These are phyloP conservation scores for Ophraella communa DNA, from an alignment of 2,888 invertebrate genomes.

Conservation along the genomic window DNA sequence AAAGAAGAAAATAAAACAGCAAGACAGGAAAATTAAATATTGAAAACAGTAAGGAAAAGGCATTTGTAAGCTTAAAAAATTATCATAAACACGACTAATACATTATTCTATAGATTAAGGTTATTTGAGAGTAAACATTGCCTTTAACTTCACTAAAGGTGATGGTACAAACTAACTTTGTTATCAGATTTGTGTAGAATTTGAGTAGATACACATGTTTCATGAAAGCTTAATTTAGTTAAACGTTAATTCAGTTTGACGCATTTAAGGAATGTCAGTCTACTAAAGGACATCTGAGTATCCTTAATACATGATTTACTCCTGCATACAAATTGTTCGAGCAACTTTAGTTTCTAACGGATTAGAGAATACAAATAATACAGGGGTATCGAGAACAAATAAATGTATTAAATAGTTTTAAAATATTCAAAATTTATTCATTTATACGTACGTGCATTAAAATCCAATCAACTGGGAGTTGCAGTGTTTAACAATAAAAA, in stretches of 20 bases:
- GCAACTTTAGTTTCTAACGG: background rate
- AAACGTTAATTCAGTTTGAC: background rate
- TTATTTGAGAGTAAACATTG: background rate
- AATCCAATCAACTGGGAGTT: too few species aligned
- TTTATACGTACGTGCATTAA: too few species aligned
- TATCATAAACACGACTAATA: background rate
- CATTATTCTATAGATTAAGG: background rate
- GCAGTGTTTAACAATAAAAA: too few species aligned
- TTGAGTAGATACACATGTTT: constrained; percentile 4
- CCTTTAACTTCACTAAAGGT: background rate
- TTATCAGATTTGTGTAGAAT: constrained; percentile 2
- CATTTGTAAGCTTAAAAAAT: too few species aligned
- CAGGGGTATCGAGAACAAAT: too few species aligned
- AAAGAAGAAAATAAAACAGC: too few species aligned
- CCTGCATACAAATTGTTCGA: background rate
- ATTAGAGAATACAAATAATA: too few species aligned
- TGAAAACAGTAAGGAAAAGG: background rate
- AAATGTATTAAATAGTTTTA: too few species aligned
- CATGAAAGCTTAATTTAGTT: background rate
- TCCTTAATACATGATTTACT: too few species aligned
- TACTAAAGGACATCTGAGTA: background rate
- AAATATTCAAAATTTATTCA: too few species aligned
- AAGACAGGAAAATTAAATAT: background rate
- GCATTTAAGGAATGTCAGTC: background rate
- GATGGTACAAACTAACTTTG: background rate